Evolutionary conservation across 2,113 vertebrate species (phyloP), one percentile per base, ranked within the genome.

Genomic region (Sinocyclocheilus grahami): DNA sequence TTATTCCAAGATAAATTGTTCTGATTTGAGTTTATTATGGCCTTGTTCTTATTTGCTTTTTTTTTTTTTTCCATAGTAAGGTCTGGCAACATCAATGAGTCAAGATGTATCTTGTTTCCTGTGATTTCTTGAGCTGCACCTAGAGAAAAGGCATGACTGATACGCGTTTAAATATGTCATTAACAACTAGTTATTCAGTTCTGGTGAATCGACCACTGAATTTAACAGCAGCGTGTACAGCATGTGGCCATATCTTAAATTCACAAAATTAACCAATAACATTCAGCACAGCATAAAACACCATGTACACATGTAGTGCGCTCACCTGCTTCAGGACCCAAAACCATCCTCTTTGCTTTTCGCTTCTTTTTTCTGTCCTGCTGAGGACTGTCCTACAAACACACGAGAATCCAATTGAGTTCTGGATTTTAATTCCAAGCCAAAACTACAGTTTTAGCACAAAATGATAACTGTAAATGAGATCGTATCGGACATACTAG

Each of bases 271-370:
- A 60, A 60, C 6, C 18, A 60, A 8, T 60, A 60, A n/a, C 58
- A n/a, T 62, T 62, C 20, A 62, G 71, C 37, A 46, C 71, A 5
- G 18, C 37, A 72, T 72, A 72, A 22, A 39, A 5, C 71, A 12
- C 20, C 20, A 12, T 7, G 48, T 9, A 78, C 37, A 33, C 3
- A n/a, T 16, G 55, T 16, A 85, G 48, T 86, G 74, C 67, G 76
- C 87, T 86, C 90, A 98, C 97, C 97, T 96, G 96, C 93, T 90
- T 97, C 97, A 91, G 97, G 96, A 95, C 95, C 95, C 90, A 97
- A 94, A 91, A 95, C 92, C 88, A 97, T 72, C 93, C 94, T 93
- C 93, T 95, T 94, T 91, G 83, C 91, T 92, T 95, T 97, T 88
- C 95, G 94, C 89, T 95, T 97, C 93, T 94, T 97, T 91, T 95